Conservation (phyloP, 2,888 invertebrate species). For the Bedellia somnulentella region DNA sequence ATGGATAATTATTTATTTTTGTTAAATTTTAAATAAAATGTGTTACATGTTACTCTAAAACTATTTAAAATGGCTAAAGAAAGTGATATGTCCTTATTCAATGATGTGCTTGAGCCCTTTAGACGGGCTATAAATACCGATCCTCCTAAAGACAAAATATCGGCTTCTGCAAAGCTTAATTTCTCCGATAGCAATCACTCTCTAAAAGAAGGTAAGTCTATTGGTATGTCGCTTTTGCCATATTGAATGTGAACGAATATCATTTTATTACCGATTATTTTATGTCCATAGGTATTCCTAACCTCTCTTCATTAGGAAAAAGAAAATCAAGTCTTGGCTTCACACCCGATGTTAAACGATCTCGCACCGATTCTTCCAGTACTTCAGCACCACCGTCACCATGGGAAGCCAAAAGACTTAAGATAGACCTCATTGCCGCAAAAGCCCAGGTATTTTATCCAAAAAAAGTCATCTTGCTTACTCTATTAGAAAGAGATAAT, state of each 20-base stretch:
- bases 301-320: conserved; percentile 33
- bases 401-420: conserved; percentile 66
- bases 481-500: conserved; percentile 2
- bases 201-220: conserved; percentile 39
- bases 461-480: too few relatives aligned
- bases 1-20: too few relatives aligned
- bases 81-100: conserved; percentile 45
- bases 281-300: conserved; percentile 24
- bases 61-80: conserved; percentile 38
- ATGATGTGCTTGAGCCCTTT: conserved; percentile 49
- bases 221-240: too few relatives aligned
- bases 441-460: conserved; percentile 45
- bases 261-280: not conserved
- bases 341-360: conserved; percentile 40
- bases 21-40: too few relatives aligned
- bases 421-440: conserved; percentile 67
- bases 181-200: conserved; percentile 49
- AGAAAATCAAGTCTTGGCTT: conserved; percentile 34
- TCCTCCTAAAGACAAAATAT: conserved; percentile 47
- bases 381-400: conserved; percentile 51
- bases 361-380: conserved; percentile 29
- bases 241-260: too few relatives aligned
- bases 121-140: conserved; percentile 47
- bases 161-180: conserved; percentile 41
- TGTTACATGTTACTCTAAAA: too few relatives aligned